Evolutionary conservation across 37 sponge, comb jelly and placozoan genomes (phyloP).

Genomic region (Ianthella basta): DNA sequence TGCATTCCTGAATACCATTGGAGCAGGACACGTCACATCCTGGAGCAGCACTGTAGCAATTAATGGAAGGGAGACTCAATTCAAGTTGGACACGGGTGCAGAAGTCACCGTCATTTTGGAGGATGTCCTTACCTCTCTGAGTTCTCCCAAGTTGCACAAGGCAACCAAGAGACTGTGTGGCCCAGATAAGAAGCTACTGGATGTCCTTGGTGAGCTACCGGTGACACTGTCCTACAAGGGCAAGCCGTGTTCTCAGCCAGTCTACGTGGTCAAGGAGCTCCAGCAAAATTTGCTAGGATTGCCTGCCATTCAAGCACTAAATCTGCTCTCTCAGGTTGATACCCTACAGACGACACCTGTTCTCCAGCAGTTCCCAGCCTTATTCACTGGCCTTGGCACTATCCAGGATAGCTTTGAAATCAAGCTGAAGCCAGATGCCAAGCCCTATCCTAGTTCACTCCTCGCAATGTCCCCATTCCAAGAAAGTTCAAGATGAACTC

Average conservation of each 20-base stretch:
- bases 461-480: constrained; percentile 41
- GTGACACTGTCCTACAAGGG: not conserved
- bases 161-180: not conserved
- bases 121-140: too few species aligned
- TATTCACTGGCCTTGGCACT: constrained; percentile 43
- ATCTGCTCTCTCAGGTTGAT: not conserved
- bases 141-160: too few species aligned
- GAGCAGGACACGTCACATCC: too few species aligned
- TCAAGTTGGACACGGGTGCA: too few species aligned
- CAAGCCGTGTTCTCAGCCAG: not conserved
- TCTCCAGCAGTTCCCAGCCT: constrained; percentile 1
- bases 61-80: too few species aligned
- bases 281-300: not conserved
- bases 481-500: too few species aligned
- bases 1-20: too few species aligned
- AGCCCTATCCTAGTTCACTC: constrained; percentile 44
- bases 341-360: not conserved
- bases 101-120: too few species aligned
- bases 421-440: constrained; percentile 27
- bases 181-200: too few species aligned
- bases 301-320: not conserved
- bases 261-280: not conserved
- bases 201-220: too few species aligned
- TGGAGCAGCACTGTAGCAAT: too few species aligned
- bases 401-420: constrained; percentile 39